These are phyloP conservation scores for Drosophila persimilis DNA, from an alignment of 1,140 invertebrate species.

Conservation along the genomic window DNA sequence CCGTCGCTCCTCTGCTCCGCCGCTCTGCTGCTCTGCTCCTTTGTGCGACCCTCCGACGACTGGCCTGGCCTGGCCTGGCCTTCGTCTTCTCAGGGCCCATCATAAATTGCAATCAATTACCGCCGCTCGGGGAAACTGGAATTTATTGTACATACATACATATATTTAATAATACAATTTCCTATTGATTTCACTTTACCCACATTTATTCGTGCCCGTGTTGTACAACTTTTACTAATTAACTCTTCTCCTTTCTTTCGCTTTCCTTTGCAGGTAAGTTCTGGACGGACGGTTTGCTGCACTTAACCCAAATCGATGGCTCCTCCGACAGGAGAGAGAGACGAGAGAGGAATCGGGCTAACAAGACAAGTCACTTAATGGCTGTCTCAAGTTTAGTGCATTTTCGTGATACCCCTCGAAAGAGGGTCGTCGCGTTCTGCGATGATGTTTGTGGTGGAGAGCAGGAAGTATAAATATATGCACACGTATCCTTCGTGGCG, in stretches of 20 bases:
- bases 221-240: slow-evolving; percentile 61
- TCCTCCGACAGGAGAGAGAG: slow-evolving; percentile 12
- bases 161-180: slow-evolving; percentile 32
- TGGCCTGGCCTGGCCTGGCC: slow-evolving; percentile 13
- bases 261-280: slow-evolving; percentile 70
- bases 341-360: slow-evolving; percentile 36
- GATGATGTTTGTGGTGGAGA: no score
- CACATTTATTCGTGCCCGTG: background rate
- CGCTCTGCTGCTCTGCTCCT: background rate
- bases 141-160: background rate
- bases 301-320: slow-evolving; percentile 55
- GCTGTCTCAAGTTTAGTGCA: slow-evolving; percentile 45
- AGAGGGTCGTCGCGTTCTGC: no score
- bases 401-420: slow-evolving; percentile 8
- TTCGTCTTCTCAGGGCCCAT: slow-evolving; percentile 35
- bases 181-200: slow-evolving; percentile 18
- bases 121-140: background rate
- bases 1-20: no score
- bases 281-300: slow-evolving; percentile 26
- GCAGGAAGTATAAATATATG: no score
- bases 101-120: slow-evolving; percentile 80
- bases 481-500: no score
- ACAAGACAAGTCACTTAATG: slow-evolving; percentile 56
- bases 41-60: slow-evolving; percentile 20
- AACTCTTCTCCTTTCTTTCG: slow-evolving; percentile 32